Percentiles rank a stretch among this genome's conserved stretches.
These are phyloP conservation scores for Euthynnus affinis DNA, from an alignment of 2,797 vertebrate species.

Conservation along the genomic window DNA sequence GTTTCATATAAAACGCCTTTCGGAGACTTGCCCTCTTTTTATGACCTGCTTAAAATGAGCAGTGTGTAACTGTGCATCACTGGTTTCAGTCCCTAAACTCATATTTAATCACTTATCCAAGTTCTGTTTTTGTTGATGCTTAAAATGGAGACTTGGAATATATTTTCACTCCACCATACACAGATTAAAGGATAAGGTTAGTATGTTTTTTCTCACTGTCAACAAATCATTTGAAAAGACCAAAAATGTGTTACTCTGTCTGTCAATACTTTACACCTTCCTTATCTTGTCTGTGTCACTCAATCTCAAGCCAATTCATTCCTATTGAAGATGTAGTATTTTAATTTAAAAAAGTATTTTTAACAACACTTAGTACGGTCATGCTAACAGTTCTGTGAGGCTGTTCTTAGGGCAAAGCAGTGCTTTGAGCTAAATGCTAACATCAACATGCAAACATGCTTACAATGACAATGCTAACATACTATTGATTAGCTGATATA, in stretches of 20 bases:
- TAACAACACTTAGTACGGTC: no score
- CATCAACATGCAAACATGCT: no score
- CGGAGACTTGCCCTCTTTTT: conserved; percentile 47
- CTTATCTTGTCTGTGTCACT: background rate
- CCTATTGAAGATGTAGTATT: background rate
- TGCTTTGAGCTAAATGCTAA: background rate
- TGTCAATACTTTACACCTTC: background rate
- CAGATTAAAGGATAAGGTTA: conserved; percentile 30
- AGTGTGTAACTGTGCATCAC: conserved; percentile 43
- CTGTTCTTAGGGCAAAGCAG: no score
- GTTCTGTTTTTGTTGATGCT: conserved; percentile 27
- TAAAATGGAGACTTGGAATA: conserved; percentile 27
- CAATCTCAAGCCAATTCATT: background rate
- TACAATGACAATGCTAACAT: background rate
- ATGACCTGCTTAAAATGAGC: conserved; percentile 50
- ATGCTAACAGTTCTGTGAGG: background rate
- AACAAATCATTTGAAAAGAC: conserved; percentile 56
- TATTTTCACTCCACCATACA: background rate
- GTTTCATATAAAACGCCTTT: conserved; percentile 46
- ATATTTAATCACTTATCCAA: conserved; percentile 18
- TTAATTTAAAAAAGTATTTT: no score
- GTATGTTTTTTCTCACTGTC: background rate
- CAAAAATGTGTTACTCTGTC: conserved; percentile 25
- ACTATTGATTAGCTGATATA: background rate
- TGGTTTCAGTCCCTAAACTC: conserved; percentile 31